Evolutionary conservation across 2,888 invertebrate genomes (phyloP).

Genomic region (Caenorhabditis sp.): DNA sequence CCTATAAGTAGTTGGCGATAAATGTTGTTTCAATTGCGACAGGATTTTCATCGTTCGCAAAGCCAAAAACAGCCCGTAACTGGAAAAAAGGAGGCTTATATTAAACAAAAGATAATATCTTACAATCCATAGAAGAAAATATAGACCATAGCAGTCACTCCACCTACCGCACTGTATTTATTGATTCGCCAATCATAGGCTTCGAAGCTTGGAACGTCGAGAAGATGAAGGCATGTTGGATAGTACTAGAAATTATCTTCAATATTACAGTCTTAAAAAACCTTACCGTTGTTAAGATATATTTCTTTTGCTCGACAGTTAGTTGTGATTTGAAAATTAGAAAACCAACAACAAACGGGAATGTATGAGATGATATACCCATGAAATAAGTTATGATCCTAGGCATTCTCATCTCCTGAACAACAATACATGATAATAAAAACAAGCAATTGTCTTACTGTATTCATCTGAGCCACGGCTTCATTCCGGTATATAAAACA

Average conservation of each 20-base stretch:
- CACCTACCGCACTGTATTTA: neutral
- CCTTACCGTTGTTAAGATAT: neutral
- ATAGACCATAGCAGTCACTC: neutral
- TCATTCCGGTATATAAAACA: neutral
- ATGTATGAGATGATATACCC: neutral
- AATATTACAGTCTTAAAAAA: too few relatives aligned
- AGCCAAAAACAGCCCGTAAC: neutral
- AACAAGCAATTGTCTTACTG: too few relatives aligned
- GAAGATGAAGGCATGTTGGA: neutral
- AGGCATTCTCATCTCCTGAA: neutral
- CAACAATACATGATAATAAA: too few relatives aligned
- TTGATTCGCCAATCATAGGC: neutral
- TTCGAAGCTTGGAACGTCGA: neutral
- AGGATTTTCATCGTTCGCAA: neutral
- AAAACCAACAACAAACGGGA: neutral
- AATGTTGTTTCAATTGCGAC: neutral
- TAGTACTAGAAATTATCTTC: neutral
- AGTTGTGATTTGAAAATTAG: neutral
- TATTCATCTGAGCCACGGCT: neutral
- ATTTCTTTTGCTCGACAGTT: neutral
- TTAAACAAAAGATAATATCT: too few relatives aligned
- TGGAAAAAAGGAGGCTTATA: too few relatives aligned
- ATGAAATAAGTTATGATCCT: neutral
- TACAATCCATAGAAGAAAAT: neutral
- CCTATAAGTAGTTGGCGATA: neutral